Evolutionary conservation across 2,797 vertebrate species (phyloP).

Genomic region (Acanthis flammea): DNA sequence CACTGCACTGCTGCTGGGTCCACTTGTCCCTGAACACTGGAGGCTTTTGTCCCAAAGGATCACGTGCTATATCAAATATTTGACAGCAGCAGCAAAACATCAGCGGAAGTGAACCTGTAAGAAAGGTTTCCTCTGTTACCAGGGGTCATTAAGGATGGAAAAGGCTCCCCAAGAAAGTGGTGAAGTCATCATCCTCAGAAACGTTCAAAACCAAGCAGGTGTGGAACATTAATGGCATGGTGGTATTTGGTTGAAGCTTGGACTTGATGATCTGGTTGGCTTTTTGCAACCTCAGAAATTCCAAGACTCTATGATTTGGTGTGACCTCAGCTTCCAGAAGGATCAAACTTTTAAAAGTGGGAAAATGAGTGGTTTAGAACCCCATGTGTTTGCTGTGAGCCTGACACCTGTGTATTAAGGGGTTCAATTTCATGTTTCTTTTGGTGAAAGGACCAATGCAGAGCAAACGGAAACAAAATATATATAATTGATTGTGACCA

Average conservation of each 20-base stretch:
- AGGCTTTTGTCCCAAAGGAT: background rate
- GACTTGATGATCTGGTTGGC: background rate
- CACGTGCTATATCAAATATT: fast-evolving
- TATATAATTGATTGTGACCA: background rate
- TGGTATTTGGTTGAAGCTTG: background rate
- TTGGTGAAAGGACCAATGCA: background rate
- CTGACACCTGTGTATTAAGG: background rate
- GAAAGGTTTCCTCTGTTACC: background rate
- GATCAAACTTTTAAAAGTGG: background rate
- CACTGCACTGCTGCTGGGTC: background rate
- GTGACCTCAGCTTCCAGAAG: background rate
- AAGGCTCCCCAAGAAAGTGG: background rate
- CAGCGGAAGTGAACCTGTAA: background rate
- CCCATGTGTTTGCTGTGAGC: fast-evolving
- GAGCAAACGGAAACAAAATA: background rate
- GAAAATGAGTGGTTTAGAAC: background rate
- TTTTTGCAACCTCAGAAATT: background rate
- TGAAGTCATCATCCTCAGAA: background rate
- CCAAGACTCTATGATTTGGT: fast-evolving
- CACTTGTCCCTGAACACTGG: background rate
- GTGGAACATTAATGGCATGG: fast-evolving
- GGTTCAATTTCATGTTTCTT: background rate
- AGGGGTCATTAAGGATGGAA: background rate
- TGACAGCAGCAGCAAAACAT: background rate
- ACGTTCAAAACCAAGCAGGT: background rate